Evolutionary conservation across 2,113 vertebrate genomes (phyloP).

Genomic region (Sus scrofa): T2T-Sscrofa CM000816.6:76314001-76314500

Average conservation of each 20-base stretch:
- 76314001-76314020: neutral
- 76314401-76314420: neutral
- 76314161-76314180: neutral
- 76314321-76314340: neutral
- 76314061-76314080: neutral
- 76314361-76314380: neutral
- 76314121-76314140: neutral
- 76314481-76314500: too few relatives aligned
- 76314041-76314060: neutral
- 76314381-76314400: neutral
- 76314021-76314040: neutral
- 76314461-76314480: neutral
- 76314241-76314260: neutral
- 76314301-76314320: neutral
- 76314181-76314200: neutral
- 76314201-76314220: neutral
- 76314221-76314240: neutral
- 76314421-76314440: neutral
- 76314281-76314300: neutral
- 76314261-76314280: neutral
- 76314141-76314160: neutral
- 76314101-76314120: neutral
- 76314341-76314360: neutral
- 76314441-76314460: neutral
- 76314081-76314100: neutral